phyloP scores from a whole-genome alignment of 2,797 vertebrate species.

The Acipenser ruthenus region DNA sequence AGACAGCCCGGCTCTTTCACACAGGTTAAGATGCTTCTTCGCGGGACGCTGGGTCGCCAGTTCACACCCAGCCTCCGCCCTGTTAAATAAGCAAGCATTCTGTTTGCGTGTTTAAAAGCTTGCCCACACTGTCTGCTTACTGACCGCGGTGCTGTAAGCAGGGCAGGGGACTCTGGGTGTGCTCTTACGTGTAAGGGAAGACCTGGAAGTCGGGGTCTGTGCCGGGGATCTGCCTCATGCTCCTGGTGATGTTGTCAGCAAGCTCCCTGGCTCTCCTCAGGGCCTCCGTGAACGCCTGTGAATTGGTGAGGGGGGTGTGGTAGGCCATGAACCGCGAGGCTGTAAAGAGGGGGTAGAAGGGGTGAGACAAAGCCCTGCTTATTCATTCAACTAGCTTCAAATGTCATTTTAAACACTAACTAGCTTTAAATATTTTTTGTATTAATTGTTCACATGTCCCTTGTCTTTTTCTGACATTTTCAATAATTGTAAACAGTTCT shows the following conservation, averaged over 20 bases:
- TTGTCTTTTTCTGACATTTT: too few relatives aligned
- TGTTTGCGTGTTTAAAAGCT: background rate
- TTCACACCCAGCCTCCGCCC: too few relatives aligned
- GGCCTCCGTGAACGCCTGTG: conserved; percentile 72
- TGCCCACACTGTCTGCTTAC: background rate
- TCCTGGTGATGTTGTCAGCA: conserved; percentile 61
- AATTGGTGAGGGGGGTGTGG: conserved; percentile 69
- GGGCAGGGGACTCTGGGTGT: background rate
- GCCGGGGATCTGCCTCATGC: conserved; percentile 60
- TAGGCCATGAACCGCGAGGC: conserved; percentile 92
- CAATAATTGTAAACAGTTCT: too few relatives aligned
- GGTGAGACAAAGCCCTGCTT: too few relatives aligned
- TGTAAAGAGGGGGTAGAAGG: conserved; percentile 26
- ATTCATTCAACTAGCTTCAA: too few relatives aligned
- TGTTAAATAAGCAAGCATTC: too few relatives aligned
- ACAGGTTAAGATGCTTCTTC: too few relatives aligned
- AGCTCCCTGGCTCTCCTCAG: conserved; percentile 61
- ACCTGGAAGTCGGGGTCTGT: conserved; percentile 74
- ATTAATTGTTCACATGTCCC: too few relatives aligned
- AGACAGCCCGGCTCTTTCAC: too few relatives aligned
- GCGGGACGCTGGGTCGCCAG: too few relatives aligned
- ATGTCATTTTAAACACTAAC: too few relatives aligned
- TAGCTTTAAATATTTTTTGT: too few relatives aligned
- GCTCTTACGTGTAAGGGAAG: conserved; percentile 85
- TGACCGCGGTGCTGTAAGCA: background rate